Conservation (phyloP, 2,797 vertebrate genomes). For the Atherinosoma microstoma region DNA sequence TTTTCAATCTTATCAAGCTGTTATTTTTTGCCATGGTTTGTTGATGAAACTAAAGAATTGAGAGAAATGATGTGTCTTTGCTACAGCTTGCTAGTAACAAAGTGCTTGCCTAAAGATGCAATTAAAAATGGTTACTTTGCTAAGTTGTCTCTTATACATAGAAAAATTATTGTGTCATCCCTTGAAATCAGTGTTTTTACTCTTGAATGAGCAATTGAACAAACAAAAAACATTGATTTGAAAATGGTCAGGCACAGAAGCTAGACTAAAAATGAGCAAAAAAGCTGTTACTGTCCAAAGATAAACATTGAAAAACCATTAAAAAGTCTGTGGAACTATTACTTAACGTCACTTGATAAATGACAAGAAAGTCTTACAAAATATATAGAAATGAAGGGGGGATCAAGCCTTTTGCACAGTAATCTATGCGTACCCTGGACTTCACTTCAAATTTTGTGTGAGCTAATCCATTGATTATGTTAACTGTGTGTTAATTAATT, state of each 20-base stretch:
- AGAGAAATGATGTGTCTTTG: background rate
- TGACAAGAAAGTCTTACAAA: background rate
- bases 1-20: too few relatives aligned
- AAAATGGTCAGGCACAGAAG: background rate
- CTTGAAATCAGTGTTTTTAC: background rate
- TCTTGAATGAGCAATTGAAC: background rate
- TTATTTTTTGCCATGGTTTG: background rate
- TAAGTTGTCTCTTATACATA: background rate
- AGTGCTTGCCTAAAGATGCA: background rate
- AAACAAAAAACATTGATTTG: background rate
- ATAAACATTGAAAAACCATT: background rate
- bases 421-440: background rate
- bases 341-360: background rate
- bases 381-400: background rate
- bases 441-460: conserved; percentile 17
- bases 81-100: background rate
- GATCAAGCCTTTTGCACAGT: background rate
- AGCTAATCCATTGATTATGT: background rate
- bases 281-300: background rate
- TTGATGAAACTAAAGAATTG: background rate
- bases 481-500: conserved; percentile 7
- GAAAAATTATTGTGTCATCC: background rate
- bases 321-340: background rate
- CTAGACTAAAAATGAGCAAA: background rate
- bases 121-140: background rate